Conservation (phyloP, 2,888 invertebrate species). For the Drosophila parthenogenetica region DNA sequence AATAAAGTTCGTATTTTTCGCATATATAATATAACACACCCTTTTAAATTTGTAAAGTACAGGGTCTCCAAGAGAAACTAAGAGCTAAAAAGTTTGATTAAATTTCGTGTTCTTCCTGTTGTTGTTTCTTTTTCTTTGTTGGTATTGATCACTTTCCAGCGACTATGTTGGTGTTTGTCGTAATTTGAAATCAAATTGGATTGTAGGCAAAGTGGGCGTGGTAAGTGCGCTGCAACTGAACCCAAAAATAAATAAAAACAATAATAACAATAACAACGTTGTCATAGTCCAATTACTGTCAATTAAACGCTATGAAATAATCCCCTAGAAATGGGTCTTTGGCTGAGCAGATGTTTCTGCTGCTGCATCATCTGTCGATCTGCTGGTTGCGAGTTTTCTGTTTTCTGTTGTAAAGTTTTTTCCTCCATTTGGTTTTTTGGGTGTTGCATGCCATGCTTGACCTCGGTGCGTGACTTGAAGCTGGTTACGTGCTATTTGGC, state of each 20-base stretch:
- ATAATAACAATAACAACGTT: conserved; percentile 6
- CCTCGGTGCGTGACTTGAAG: conserved; percentile 40
- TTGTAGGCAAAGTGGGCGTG: conserved; percentile 30
- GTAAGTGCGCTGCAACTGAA: conserved; percentile 16
- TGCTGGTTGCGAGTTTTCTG: conserved; percentile 18
- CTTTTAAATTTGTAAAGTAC: background rate
- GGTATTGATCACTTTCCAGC: conserved; percentile 18
- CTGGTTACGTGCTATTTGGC: conserved; percentile 36
- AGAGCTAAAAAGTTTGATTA: background rate
- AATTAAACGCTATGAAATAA: conserved; percentile 74
- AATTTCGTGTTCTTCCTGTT: background rate
- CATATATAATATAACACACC: too few species aligned
- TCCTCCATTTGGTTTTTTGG: background rate
- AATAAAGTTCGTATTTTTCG: too few species aligned
- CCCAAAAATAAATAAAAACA: conserved; percentile 11
- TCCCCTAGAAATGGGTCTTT: conserved; percentile 51
- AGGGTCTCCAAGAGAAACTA: background rate
- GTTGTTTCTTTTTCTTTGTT: conserved; percentile 1
- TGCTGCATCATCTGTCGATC: conserved; percentile 25
- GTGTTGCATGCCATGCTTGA: conserved; percentile 14
- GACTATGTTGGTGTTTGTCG: conserved; percentile 38
- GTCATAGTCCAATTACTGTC: conserved; percentile 76
- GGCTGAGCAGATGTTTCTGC: conserved; percentile 33
- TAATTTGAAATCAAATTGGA: conserved; percentile 70
- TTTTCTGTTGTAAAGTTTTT: background rate